Evolutionary conservation across 2,113 vertebrate species (phyloP).

Genomic region (Prionailurus viverrinus): DNA sequence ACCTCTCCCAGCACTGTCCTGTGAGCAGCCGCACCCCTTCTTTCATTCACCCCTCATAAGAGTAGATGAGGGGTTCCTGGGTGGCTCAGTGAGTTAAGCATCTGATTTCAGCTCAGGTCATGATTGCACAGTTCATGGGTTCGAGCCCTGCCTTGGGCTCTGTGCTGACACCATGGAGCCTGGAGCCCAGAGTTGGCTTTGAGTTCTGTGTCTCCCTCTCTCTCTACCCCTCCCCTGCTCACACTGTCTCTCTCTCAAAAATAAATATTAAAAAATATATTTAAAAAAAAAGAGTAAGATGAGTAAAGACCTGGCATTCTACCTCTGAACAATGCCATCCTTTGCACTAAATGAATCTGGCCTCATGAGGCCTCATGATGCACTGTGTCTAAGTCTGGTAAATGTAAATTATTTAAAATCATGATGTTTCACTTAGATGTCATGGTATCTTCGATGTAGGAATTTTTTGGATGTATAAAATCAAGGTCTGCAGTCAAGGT

Average conservation of each 20-base stretch:
- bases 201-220: no score
- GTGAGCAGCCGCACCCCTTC: not conserved
- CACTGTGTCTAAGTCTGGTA: not conserved
- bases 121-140: no score
- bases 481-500: not conserved
- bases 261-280: no score
- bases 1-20: not conserved
- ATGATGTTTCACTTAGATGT: not conserved
- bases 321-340: not conserved
- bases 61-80: not conserved
- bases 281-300: not conserved
- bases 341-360: not conserved
- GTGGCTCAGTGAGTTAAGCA: no score
- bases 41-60: not conserved
- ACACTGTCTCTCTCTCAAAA: no score
- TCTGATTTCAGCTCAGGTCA: no score
- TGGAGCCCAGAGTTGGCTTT: no score
- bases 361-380: not conserved
- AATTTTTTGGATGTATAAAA: not conserved
- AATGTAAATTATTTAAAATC: not conserved
- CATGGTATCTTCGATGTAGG: not conserved
- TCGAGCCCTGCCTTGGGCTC: no score
- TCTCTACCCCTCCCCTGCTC: no score
- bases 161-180: no score
- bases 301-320: not conserved